Conservation (phyloP, 2,888 invertebrate genomes). For the Apodemia duryi region DNA sequence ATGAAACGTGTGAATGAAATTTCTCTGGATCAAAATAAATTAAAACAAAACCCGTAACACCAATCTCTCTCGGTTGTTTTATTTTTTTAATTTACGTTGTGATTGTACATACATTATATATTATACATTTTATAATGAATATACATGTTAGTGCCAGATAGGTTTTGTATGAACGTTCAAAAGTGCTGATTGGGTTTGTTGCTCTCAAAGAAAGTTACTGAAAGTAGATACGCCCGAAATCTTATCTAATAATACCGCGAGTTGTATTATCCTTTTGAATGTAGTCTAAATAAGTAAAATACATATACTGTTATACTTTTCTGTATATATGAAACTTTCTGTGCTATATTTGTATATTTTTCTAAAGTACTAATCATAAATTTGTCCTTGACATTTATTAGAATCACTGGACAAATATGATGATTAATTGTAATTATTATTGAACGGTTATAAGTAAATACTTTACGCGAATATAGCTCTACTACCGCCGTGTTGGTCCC, state of each 20-base stretch:
- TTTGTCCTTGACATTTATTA: too few species aligned
- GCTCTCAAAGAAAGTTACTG: slow-evolving; percentile 7
- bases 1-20: slow-evolving; percentile 5
- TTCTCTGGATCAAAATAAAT: slow-evolving; percentile 13
- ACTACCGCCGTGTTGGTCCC: too few species aligned
- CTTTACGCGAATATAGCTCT: too few species aligned
- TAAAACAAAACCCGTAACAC: slow-evolving; percentile 46
- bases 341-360: background rate
- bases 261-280: background rate
- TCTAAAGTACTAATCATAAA: too few species aligned
- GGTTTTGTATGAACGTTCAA: slow-evolving; percentile 73
- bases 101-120: slow-evolving; percentile 74
- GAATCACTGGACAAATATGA: too few species aligned
- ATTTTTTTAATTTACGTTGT: slow-evolving; percentile 70
- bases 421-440: too few species aligned
- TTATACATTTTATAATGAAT: slow-evolving; percentile 77
- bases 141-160: slow-evolving; percentile 78
- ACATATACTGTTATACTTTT: background rate
- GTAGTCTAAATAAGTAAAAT: background rate
- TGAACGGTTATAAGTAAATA: too few species aligned
- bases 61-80: slow-evolving; percentile 72
- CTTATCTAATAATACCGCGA: background rate
- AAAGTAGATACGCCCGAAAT: background rate
- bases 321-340: background rate
- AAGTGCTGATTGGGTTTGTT: slow-evolving; percentile 25